Percentiles rank a stretch among this genome's conserved stretches.
Conservation (phyloP, 2,113 vertebrate species). For the Sylvia atricapilla region DNA sequence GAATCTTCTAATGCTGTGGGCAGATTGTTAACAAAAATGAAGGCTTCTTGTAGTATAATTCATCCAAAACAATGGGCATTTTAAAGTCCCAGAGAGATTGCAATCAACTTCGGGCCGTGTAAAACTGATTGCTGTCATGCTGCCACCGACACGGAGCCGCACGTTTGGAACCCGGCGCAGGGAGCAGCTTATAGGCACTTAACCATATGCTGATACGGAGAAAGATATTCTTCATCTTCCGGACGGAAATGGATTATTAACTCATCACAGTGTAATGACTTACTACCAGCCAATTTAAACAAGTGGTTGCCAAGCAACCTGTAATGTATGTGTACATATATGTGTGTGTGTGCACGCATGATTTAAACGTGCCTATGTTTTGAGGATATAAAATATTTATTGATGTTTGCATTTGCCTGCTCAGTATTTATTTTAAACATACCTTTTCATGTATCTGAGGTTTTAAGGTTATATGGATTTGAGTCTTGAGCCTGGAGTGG, state of each 20-base stretch:
- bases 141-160: not conserved
- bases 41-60: slow-evolving; percentile 60
- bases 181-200: slow-evolving; percentile 50
- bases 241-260: slow-evolving; percentile 56
- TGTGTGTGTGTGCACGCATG: not conserved
- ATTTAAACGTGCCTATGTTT: not conserved
- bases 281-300: slow-evolving; percentile 32
- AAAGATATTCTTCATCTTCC: slow-evolving; percentile 40
- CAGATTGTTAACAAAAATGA: slow-evolving; percentile 66
- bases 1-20: slow-evolving; percentile 64
- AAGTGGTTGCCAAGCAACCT: slow-evolving; percentile 4
- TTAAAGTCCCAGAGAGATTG: slow-evolving; percentile 56
- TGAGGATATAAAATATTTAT: not conserved
- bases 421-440: not conserved
- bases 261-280: slow-evolving; percentile 48
- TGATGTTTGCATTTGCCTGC: not conserved
- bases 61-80: slow-evolving; percentile 62
- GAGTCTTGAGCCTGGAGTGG: not conserved
- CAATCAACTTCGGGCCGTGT: slow-evolving; percentile 29
- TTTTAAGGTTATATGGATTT: not conserved
- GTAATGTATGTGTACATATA: not conserved
- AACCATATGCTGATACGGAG: slow-evolving; percentile 43
- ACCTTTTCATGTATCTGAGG: not conserved
- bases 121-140: slow-evolving; percentile 47
- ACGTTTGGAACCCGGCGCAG: not conserved